Evolutionary conservation across 2,888 invertebrate genomes (phyloP), one percentile per base, ranked within the genome.

Genomic region (Colletes collaris): DNA sequence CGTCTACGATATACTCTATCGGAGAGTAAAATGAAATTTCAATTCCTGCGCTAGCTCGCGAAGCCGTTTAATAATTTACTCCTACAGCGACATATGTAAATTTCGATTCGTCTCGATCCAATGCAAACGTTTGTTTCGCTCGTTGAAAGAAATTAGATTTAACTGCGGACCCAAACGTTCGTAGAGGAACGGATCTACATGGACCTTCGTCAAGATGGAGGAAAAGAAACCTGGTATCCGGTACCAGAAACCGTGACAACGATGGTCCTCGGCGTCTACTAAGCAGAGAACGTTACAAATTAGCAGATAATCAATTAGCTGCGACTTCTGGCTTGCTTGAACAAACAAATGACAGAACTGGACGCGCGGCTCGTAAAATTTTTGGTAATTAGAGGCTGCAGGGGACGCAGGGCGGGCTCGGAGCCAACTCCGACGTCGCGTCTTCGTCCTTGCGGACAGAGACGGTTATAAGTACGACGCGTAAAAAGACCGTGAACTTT

Each of bases 241-340:
- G 2, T 13, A 60, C 8, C 60, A 37, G 73, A 13, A 76, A 49
- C 64, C 76, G 78, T 76, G 60, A 71, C 60, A 66, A 58, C 58
- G 46, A 49, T 72, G 64, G 56, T 63, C 56, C 46, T 55, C 62
- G 65, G 63, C 59, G 27, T 76, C 62, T 73, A 71, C 78, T 70
- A 82, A 85, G 78, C 81, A 82, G 82, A 66, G 68, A 83, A 89
- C 87, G 83, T 88, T 89, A 90, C 90, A 91, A 90, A 91, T 92
- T 91, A 92, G 88, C 90, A 86, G 89, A 91, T 89, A 89, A 92
- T 90, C 91, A 92, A 92, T 92, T 91, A 90, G 85, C 84, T 77
- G 60, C 58, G 82, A 89, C 90, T 89, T 90, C 91, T 90, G 89
- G 90, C 84, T 80, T 84, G 86, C 85, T 87, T 89, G 83, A 87